Conservation (phyloP, 1,140 invertebrate genomes). For the Drosophila nasuta region DNA sequence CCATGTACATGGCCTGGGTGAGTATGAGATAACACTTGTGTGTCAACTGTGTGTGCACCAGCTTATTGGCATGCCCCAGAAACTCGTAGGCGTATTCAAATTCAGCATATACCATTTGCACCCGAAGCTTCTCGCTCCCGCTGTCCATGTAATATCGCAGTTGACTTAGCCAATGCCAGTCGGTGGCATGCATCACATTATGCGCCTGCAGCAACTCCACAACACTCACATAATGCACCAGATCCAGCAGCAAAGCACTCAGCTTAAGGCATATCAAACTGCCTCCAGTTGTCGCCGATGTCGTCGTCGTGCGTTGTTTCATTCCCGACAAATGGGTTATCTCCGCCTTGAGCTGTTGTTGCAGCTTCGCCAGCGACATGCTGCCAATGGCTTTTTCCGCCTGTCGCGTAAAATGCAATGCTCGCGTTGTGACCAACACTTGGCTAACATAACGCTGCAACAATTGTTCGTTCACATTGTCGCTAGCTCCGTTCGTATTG, state of each 20-base stretch:
- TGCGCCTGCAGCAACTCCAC: slow-evolving; percentile 91
- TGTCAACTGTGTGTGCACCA: slow-evolving; percentile 96
- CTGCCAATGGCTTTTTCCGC: slow-evolving; percentile 92
- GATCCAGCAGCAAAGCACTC: slow-evolving; percentile 94
- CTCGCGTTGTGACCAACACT: slow-evolving; percentile 90
- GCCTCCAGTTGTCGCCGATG: slow-evolving; percentile 17
- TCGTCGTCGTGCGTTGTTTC: slow-evolving; percentile 54
- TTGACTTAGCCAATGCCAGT: slow-evolving; percentile 98
- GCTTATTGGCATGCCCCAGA: slow-evolving; percentile 95
- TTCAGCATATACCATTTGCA: slow-evolving; percentile 94
- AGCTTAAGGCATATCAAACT: slow-evolving; percentile 86
- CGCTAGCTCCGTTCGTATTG: slow-evolving; percentile 57
- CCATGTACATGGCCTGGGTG: slow-evolving; percentile 97
- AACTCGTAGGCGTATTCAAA: slow-evolving; percentile 99
- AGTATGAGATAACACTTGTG: slow-evolving; percentile 98
- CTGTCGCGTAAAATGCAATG: slow-evolving; percentile 92
- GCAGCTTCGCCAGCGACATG: slow-evolving; percentile 87
- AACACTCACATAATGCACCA: slow-evolving; percentile 95
- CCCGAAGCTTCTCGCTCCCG: slow-evolving; percentile 81
- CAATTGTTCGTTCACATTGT: slow-evolving; percentile 87
- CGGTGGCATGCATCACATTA: slow-evolving; percentile 87
- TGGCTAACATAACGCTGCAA: slow-evolving; percentile 93
- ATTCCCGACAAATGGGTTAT: slow-evolving; percentile 71
- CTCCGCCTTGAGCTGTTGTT: slow-evolving; percentile 84
- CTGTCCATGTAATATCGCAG: slow-evolving; percentile 89